phyloP scores from a whole-genome alignment of 2,797 vertebrate genomes.

The Limnodromus scolopaceus region DNA sequence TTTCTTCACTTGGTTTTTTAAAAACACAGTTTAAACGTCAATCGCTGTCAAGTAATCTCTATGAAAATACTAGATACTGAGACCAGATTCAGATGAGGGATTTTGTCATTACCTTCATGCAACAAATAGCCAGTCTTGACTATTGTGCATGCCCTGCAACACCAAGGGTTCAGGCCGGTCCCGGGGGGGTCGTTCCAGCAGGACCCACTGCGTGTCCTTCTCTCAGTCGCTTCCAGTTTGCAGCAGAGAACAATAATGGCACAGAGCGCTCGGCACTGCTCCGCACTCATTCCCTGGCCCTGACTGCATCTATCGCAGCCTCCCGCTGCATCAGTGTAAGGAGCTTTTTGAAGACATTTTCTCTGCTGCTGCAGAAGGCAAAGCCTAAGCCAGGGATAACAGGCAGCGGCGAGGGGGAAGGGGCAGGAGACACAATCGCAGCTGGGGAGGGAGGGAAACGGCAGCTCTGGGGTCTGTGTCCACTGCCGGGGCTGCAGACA shows the following conservation, averaged over 20 bases:
- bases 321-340: background rate
- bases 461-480: background rate
- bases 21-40: background rate
- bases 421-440: background rate
- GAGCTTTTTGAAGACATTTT: background rate
- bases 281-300: background rate
- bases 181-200: background rate
- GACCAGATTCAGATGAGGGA: background rate
- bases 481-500: background rate
- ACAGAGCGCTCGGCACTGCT: constrained; percentile 3
- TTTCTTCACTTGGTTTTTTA: background rate
- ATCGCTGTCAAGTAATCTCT: background rate
- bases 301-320: constrained; percentile 6
- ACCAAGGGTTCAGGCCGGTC: background rate
- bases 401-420: background rate
- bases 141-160: background rate
- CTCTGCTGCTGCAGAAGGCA: constrained; percentile 13
- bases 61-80: background rate
- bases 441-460: background rate
- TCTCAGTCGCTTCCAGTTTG: background rate
- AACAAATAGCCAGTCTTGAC: background rate
- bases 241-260: constrained; percentile 64
- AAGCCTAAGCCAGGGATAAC: background rate
- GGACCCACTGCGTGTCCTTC: background rate
- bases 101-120: background rate